Evolutionary conservation across 2,888 invertebrate genomes (phyloP), one percentile per base, ranked within the genome.

Genomic region (Tachina grossa): DNA sequence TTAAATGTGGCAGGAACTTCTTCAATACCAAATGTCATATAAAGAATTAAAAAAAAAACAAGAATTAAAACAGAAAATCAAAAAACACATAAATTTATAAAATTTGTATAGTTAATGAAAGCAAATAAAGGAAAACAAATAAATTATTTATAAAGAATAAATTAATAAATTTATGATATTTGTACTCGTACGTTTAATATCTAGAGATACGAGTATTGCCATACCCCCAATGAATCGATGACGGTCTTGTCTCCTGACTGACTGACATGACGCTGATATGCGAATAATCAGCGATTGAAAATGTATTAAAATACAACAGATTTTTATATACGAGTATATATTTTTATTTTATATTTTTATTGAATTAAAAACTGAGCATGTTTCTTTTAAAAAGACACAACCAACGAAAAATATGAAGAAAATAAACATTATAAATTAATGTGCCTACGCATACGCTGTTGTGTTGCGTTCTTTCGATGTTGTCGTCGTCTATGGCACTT

Each of bases 71-170:
- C 66, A 31, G 22, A 53, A 82, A 69, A 76, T 55, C 31, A 78
- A 74, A 59, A 78, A 78, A 66, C 72, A 61, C 85, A 85, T 85
- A 85, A 85, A 85, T 85, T 85, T 83, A 85, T 85, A 85, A 85
- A 83, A 85, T 85, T 80, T 85, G 83, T 83, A 80, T 80, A 61
- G 76, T 85, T 85, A 83, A 85, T 85, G 66, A 85, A 79, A 76
- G 83, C 69, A 78, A 84, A 75, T 53, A 65, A 72, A 76, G 16
- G 57, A 83, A 82, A 85, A 79, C 78, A 85, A 85, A 85, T 85
- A 85, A 85, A 85, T 85, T 74, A 85, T 85, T 85, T 85, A 85
- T 85, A 83, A 85, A 83, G 83, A 83, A 85, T 85, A 85, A 85
- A 85, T 85, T 85, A 83, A 85, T 85, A 83, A 83, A 85, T 85